phyloP scores from a whole-genome alignment of 2,888 invertebrate species.

The Kuschelorhynchus macadamiae region DNA sequence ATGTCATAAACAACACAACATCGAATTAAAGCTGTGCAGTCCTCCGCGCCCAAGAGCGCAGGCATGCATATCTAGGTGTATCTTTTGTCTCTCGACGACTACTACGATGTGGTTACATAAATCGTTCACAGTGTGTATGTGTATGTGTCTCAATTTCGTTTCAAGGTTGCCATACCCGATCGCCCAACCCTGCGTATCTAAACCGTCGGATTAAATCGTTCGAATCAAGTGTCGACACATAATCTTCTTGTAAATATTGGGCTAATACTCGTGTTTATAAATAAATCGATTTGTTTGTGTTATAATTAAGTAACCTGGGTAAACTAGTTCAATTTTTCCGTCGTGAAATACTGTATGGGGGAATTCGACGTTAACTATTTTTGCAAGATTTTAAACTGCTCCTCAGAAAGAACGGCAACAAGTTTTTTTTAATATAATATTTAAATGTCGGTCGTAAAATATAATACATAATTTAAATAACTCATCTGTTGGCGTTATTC shows the following conservation, averaged over 20 bases:
- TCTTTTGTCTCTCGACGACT: slow-evolving; percentile 11
- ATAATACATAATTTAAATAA: no score
- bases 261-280: slow-evolving; percentile 10
- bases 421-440: no score
- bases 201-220: slow-evolving; percentile 3
- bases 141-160: slow-evolving; percentile 24
- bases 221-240: slow-evolving; percentile 9
- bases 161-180: slow-evolving; percentile 24
- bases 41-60: slow-evolving; percentile 22
- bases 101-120: slow-evolving; percentile 25
- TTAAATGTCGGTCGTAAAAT: no score
- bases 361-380: no score
- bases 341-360: no score
- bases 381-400: no score
- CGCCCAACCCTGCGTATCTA: slow-evolving; percentile 15
- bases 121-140: slow-evolving; percentile 3
- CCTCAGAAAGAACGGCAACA: no score
- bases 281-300: slow-evolving; percentile 4
- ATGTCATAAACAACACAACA: no score
- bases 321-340: no score
- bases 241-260: slow-evolving; percentile 23
- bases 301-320: no score
- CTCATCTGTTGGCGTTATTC: no score
- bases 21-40: no score
- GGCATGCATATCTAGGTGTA: slow-evolving; percentile 32